Evolutionary conservation across 2,113 vertebrate genomes (phyloP).

Genomic region (Phylloscopus trochiloides): DNA sequence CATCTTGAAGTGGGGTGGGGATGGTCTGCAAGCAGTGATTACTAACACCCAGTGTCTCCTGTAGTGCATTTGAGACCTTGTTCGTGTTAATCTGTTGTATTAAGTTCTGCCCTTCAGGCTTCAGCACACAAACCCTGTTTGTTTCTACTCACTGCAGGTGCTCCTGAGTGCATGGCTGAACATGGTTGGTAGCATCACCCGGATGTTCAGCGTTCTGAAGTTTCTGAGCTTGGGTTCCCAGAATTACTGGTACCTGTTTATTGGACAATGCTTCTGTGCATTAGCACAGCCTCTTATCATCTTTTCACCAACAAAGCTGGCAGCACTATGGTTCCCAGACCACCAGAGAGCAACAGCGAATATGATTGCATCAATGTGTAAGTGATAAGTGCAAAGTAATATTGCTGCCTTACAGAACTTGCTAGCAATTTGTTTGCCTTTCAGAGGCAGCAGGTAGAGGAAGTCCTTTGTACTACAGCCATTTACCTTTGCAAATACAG

Average conservation of each 20-base stretch:
- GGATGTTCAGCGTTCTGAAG: conserved; percentile 57
- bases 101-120: background rate
- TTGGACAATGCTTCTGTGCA: conserved; percentile 86
- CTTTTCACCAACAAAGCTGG: conserved; percentile 91
- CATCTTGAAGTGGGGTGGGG: background rate
- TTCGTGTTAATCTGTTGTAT: background rate
- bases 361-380: conserved; percentile 91
- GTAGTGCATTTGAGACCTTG: background rate
- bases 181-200: conserved; percentile 79
- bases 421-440: background rate
- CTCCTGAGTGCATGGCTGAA: conserved; percentile 88
- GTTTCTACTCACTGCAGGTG: conserved; percentile 71
- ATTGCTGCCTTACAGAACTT: background rate
- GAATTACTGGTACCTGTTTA: conserved; percentile 74
- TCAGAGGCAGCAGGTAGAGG: background rate
- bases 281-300: conserved; percentile 89
- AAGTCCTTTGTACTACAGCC: background rate
- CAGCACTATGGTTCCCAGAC: conserved; percentile 93
- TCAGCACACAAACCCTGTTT: background rate
- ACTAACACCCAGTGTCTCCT: background rate
- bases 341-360: conserved; percentile 90
- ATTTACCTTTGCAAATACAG: background rate
- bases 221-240: background rate
- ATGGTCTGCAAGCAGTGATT: background rate
- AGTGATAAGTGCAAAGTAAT: conserved; percentile 48